These are phyloP conservation scores for Clunio marinus DNA, from an alignment of 2,888 invertebrate species.

Conservation along the genomic window DNA sequence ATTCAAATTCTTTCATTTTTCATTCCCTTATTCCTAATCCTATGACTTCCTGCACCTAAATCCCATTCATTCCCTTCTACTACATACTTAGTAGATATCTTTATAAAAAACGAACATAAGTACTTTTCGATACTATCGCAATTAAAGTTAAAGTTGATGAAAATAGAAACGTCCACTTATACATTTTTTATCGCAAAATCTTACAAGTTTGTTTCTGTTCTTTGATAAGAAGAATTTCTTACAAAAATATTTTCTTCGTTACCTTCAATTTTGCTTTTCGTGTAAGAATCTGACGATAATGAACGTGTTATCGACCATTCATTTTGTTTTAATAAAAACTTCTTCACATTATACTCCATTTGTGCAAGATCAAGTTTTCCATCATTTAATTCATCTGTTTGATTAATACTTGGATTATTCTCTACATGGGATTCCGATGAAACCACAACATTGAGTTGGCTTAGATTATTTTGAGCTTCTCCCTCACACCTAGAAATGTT, in stretches of 20 bases:
- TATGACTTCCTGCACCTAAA: no score
- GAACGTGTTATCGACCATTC: conserved; percentile 48
- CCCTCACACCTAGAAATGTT: background rate
- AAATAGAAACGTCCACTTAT: no score
- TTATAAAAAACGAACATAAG: no score
- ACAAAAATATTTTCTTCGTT: conserved; percentile 37
- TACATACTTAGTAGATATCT: no score
- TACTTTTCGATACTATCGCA: no score
- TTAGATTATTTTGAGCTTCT: background rate
- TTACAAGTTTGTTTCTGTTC: conserved; percentile 53
- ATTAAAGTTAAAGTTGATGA: no score
- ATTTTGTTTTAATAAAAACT: conserved; percentile 61
- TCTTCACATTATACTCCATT: conserved; percentile 74
- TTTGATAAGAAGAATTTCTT: conserved; percentile 43
- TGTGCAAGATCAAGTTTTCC: conserved; percentile 60
- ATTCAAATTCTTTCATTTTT: no score
- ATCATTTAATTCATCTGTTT: background rate
- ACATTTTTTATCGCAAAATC: no score
- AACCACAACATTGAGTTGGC: background rate
- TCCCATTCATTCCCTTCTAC: no score
- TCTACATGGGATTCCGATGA: background rate
- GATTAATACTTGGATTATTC: background rate
- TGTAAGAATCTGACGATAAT: background rate
- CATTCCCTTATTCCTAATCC: no score
- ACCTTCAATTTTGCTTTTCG: background rate